Conservation (phyloP, 2,888 invertebrate genomes). For the Teinopalpus imperialis region DNA sequence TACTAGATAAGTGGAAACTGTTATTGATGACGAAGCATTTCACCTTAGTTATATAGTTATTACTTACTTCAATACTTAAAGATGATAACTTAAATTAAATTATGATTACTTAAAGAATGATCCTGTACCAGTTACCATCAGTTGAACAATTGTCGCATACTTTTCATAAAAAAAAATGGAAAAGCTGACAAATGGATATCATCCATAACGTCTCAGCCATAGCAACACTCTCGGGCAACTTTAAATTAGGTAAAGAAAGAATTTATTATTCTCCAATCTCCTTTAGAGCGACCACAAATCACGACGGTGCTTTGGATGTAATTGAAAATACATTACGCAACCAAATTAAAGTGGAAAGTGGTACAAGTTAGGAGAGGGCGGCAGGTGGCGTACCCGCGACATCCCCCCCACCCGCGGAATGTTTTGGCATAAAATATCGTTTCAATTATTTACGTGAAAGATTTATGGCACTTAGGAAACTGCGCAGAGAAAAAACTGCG, state of each 20-base stretch:
- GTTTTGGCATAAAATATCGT: constrained; percentile 83
- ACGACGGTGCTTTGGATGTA: constrained; percentile 74
- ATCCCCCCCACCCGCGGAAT: constrained; percentile 75
- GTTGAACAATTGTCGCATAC: too few species aligned
- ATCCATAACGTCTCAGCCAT: constrained; percentile 15
- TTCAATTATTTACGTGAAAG: constrained; percentile 83
- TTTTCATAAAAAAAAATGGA: too few species aligned
- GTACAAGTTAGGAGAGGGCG: constrained; percentile 75
- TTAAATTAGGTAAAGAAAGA: constrained; percentile 66
- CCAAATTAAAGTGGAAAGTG: constrained; percentile 81
- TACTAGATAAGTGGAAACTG: too few species aligned
- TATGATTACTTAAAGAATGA: too few species aligned
- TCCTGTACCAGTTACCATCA: too few species aligned
- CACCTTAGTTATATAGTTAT: too few species aligned
- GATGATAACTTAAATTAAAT: too few species aligned
- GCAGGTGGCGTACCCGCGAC: constrained; percentile 72
- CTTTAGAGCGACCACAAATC: constrained; percentile 74
- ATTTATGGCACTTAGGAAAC: constrained; percentile 81
- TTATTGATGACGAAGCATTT: too few species aligned
- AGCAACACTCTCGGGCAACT: constrained; percentile 45
- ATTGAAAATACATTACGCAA: constrained; percentile 82
- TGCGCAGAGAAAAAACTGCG: constrained; percentile 79
- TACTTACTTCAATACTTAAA: too few species aligned
- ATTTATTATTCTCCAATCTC: constrained; percentile 66
- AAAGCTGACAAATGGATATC: constrained; percentile 1